A percentile compares a stretch with the other conserved stretches of the same genome.
Conservation (phyloP, 2,888 invertebrate genomes). For the Lomographa bimaculata region DNA sequence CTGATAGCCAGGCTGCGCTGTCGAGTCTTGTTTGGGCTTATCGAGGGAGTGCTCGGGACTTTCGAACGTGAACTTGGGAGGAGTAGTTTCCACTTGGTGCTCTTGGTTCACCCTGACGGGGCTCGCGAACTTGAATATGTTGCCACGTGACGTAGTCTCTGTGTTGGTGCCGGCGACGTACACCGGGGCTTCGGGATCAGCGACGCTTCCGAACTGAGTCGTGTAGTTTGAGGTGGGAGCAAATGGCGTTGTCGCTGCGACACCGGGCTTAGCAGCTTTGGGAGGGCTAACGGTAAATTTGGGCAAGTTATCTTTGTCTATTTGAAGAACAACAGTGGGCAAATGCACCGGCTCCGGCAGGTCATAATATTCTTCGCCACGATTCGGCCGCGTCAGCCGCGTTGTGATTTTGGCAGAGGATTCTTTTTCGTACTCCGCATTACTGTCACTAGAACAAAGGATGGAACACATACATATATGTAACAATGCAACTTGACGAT, state of each 20-base stretch:
- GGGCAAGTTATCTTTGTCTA: constrained; percentile 60
- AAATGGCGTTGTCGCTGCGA: not conserved
- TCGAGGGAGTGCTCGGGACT: constrained; percentile 44
- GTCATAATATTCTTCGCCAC: constrained; percentile 35
- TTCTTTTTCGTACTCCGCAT: too few relatives aligned
- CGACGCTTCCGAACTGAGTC: not conserved
- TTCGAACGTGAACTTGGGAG: constrained; percentile 50
- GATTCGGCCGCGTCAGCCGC: constrained; percentile 46
- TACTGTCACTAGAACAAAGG: too few relatives aligned
- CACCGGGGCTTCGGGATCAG: too few relatives aligned
- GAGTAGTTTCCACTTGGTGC: not conserved
- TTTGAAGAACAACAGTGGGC: constrained; percentile 54
- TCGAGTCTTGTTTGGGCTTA: too few relatives aligned
- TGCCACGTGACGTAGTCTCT: not conserved
- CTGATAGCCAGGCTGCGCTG: constrained; percentile 1
- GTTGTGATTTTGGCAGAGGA: constrained; percentile 58
- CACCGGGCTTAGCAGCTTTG: not conserved
- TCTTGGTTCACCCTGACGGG: constrained; percentile 45
- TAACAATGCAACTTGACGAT: too few relatives aligned
- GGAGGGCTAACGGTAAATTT: constrained; percentile 44
- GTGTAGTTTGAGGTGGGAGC: not conserved
- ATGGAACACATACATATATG: too few relatives aligned
- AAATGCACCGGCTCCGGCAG: constrained; percentile 41
- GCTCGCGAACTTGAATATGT: constrained; percentile 52
- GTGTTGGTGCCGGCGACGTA: too few relatives aligned